Base-by-base conservation (phyloP, 2,797 vertebrate species). In the Gouania willdenowi region DNA sequence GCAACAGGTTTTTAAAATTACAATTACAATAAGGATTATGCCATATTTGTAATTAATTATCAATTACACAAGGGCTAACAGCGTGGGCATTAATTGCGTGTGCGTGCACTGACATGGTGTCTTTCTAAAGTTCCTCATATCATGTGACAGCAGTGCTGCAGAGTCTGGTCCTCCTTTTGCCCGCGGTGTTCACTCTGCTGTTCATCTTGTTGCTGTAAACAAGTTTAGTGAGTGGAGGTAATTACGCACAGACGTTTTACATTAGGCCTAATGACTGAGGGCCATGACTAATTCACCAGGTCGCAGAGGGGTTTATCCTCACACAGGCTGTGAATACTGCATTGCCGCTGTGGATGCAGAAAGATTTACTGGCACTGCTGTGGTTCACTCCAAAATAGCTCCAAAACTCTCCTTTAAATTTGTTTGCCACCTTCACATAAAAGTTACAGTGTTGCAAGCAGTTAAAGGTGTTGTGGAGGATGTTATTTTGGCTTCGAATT, bases 271-370 rank as follows among this genome's bases (percentile, higher is more conserved):
- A 82, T 79, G 62, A 74, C 50, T 60, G 59, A 43, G 62, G 76
- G 68, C 66, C 56, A 41, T 75, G 72, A 80, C 75, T 79, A 79
- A 86, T 78, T 81, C 70, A 71, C 37, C 51, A 49, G 76, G 64
- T 69, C 34, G 27, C 67, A 16, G 34, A 28, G 59, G 41, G 70
- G 17, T 71, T 67, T 55, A 21, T 32, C 25, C n/a, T 66, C 74
- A 61, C 63, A 25, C 26, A 41, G 25, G 26, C 66, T 63, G 31
- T 26, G 49, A 65, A 48, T 41, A 24, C 51, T 33, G 16, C 23
- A 18, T 40, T 17, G 41, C 52, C 24, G 13, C 27, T 29, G 38
- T 42, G 40, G 37, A 41, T 3, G 13, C 15, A 25, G 17, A 14
- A 37, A 15, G 22, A 41, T 31, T 49, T 32, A 22, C 18, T 28